Conservation (phyloP, 1,140 invertebrate species). For the Saccostrea echinata region DNA sequence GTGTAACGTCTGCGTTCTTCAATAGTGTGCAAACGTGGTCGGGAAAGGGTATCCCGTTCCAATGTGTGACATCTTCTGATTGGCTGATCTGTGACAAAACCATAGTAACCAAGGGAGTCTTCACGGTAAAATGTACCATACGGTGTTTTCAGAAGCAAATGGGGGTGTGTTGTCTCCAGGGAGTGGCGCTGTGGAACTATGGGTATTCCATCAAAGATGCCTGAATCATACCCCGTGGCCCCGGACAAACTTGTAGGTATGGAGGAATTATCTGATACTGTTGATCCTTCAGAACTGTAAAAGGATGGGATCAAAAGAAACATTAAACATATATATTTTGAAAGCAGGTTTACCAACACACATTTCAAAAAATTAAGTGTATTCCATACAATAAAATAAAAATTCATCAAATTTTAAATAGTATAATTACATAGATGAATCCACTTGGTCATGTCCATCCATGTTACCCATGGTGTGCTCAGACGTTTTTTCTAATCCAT, state of each 20-base stretch:
- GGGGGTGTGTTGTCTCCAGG: conserved; percentile 64
- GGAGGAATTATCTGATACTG: conserved; percentile 60
- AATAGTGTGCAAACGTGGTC: conserved; percentile 72
- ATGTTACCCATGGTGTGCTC: not conserved
- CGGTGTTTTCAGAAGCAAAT: conserved; percentile 75
- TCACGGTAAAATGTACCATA: conserved; percentile 77
- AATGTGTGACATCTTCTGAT: conserved; percentile 74
- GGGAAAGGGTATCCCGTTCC: conserved; percentile 72
- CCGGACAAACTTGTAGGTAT: conserved; percentile 57
- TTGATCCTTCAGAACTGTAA: conserved; percentile 63
- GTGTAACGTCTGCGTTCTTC: conserved; percentile 74
- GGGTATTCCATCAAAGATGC: conserved; percentile 52
- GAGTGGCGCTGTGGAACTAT: conserved; percentile 61
- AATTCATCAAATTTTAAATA: not conserved
- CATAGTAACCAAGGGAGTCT: conserved; percentile 72
- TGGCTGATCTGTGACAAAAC: conserved; percentile 71
- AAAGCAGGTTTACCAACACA: not conserved
- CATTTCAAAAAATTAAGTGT: not conserved
- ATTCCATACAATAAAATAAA: not conserved
- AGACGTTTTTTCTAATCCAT: not conserved
- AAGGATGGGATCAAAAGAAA: not conserved
- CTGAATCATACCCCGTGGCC: conserved; percentile 61
- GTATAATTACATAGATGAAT: conserved; percentile 6
- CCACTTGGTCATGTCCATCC: conserved; percentile 8
- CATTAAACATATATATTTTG: no score